Percentiles rank a stretch among this genome's conserved stretches.
Conservation (phyloP, 2,888 invertebrate genomes). For the Pachliopta kotzebuea region DNA sequence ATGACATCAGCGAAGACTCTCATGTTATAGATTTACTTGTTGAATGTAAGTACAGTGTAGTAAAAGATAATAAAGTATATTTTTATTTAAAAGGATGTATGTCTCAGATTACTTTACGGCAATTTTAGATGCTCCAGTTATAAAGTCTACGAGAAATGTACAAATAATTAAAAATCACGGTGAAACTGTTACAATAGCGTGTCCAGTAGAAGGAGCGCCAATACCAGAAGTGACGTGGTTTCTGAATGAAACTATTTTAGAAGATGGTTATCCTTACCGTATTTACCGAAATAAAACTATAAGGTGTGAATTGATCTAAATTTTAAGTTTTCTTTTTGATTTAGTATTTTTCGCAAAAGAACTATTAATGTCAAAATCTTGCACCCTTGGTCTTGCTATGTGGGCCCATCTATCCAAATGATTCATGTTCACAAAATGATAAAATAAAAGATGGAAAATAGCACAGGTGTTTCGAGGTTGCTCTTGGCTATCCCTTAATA, state of each 20-base stretch:
- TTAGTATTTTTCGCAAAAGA: too few species aligned
- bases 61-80: neutral
- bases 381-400: too few species aligned
- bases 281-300: conserved; percentile 16
- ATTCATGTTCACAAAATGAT: too few species aligned
- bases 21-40: conserved; percentile 19
- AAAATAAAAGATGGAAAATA: too few species aligned
- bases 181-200: conserved; percentile 6
- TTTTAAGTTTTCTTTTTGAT: neutral
- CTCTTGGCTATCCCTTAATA: too few species aligned
- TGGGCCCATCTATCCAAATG: too few species aligned
- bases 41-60: conserved; percentile 19
- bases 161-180: neutral
- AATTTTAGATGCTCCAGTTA: conserved; percentile 17
- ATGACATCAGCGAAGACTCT: conserved; percentile 10
- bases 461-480: too few species aligned
- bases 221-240: conserved; percentile 12
- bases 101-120: neutral
- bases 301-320: neutral
- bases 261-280: neutral
- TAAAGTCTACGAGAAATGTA: neutral
- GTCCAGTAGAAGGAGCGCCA: conserved; percentile 20
- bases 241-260: conserved; percentile 3
- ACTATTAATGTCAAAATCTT: too few species aligned
- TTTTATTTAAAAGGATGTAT: neutral